Percentiles rank a stretch among this genome's conserved stretches.
Evolutionary conservation across 1,140 invertebrate species (phyloP).

Genomic region (Scaptomyza montana): DNA sequence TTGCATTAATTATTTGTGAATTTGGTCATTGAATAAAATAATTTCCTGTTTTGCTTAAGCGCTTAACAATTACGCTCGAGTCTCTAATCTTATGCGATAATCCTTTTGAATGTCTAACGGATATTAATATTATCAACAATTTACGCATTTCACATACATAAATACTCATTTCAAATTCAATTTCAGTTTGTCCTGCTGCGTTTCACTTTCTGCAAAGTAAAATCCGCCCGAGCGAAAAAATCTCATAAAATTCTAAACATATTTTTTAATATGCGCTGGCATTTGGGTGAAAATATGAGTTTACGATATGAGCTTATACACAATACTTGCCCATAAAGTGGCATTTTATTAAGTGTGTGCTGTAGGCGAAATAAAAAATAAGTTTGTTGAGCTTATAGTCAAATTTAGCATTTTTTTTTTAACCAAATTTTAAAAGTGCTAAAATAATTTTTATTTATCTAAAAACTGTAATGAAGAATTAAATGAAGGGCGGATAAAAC

Average conservation of each 20-base stretch:
- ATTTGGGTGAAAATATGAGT: conserved; percentile 34
- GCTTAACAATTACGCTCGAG: conserved; percentile 53
- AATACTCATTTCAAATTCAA: conserved; percentile 62
- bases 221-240: conserved; percentile 13
- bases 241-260: conserved; percentile 64
- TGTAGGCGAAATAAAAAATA: conserved; percentile 1
- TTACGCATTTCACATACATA: conserved; percentile 38
- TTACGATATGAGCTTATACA: conserved; percentile 19
- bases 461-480: no score
- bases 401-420: background rate
- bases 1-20: conserved; percentile 40
- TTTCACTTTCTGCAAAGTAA: background rate
- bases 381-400: background rate
- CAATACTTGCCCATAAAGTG: conserved; percentile 20
- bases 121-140: conserved; percentile 75
- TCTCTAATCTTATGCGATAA: conserved; percentile 57
- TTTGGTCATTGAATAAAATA: conserved; percentile 30
- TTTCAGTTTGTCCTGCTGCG: conserved; percentile 44
- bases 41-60: conserved; percentile 59
- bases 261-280: conserved; percentile 62
- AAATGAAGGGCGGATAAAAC: no score
- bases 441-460: no score
- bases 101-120: conserved; percentile 68
- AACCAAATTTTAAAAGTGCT: no score
- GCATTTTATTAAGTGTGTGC: conserved; percentile 27